Evolutionary conservation across 2,113 vertebrate species (phyloP).

Genomic region (Chrysochloris asiatica): DNA sequence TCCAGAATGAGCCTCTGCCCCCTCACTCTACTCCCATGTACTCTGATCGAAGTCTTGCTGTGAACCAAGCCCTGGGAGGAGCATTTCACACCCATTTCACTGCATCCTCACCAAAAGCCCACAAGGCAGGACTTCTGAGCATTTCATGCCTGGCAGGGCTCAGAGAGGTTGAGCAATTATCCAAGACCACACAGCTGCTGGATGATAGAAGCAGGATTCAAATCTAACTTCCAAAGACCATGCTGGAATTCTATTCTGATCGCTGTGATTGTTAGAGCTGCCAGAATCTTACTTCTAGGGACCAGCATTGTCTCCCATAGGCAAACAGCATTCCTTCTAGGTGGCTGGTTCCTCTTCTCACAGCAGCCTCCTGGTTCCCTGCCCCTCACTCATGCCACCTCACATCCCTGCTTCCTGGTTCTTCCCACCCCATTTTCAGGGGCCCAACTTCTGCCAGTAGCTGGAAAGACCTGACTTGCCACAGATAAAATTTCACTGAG

Average conservation of each 20-base stretch:
- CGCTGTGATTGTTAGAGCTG: not conserved
- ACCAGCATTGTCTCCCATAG: not conserved
- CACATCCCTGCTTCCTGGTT: not conserved
- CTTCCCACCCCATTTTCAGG: not conserved
- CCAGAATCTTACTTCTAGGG: not conserved
- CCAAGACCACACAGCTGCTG: not conserved
- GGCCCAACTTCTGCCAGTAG: not conserved
- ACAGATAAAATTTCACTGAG: not conserved
- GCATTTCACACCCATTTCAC: not conserved
- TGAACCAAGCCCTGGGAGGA: not conserved
- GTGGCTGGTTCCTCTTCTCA: rapidly evolving
- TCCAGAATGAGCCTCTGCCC: not conserved
- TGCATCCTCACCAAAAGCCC: not conserved
- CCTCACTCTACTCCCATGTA: not conserved
- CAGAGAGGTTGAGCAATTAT: not conserved
- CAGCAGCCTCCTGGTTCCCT: not conserved
- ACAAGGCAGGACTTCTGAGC: not conserved
- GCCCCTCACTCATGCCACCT: not conserved
- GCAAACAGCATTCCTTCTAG: not conserved
- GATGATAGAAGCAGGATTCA: not conserved
- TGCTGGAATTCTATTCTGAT: not conserved
- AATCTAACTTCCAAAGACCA: not conserved
- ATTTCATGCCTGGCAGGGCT: not conserved
- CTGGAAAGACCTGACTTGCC: not conserved
- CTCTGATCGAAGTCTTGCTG: not conserved